Evolutionary conservation across 1,140 invertebrate species (phyloP), one percentile per base, ranked within the genome.

Genomic region (Wasmannia auropunctata): DNA sequence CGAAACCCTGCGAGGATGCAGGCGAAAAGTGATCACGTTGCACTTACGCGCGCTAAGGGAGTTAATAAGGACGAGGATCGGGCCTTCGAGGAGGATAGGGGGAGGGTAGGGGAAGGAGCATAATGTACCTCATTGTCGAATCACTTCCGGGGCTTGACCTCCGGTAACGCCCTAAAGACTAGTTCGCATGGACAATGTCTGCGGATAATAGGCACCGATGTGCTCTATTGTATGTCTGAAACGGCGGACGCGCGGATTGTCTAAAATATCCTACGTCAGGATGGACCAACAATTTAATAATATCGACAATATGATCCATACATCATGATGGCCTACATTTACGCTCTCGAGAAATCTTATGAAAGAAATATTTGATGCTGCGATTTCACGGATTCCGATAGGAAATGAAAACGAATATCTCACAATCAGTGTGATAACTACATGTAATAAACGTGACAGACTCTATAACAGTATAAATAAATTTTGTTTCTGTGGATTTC

Each of bases 141-240:
- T 92, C 92, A 91, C 83, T 94, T 95, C 94, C 93, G 94, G 93
- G 91, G 92, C 91, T 93, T 92, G 92, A 93, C 92, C 91, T 90
- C 58, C 80, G 89, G 86, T 79, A 90, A 90, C 92, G 90, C 91
- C 92, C 86, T 80, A 91, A 84, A 62, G 88, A 88, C 90, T 79
- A 79, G 88, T 90, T 87, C 85, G 84, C 81, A 69, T 88, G 87
- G 88, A 93, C 93, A 94, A 93, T 92, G 91, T 92, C 90, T 90
- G 62, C 85, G 80, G 90, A 94, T 93, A 93, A 93, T 92, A 72
- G 89, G 60, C 46, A 77, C 86, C 88, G 56, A 77, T 87, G 81
- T 86, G 58, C 49, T 43, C 49, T 83, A 88, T 90, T 87, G 85
- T 62, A 37, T 19, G 22, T 6, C 10, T n/a, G 34, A 34, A 70